Percentiles rank a stretch among this genome's conserved stretches.
These are phyloP conservation scores for Diachrysia chrysitis DNA, from an alignment of 2,888 invertebrate genomes.

Conservation along the genomic window DNA sequence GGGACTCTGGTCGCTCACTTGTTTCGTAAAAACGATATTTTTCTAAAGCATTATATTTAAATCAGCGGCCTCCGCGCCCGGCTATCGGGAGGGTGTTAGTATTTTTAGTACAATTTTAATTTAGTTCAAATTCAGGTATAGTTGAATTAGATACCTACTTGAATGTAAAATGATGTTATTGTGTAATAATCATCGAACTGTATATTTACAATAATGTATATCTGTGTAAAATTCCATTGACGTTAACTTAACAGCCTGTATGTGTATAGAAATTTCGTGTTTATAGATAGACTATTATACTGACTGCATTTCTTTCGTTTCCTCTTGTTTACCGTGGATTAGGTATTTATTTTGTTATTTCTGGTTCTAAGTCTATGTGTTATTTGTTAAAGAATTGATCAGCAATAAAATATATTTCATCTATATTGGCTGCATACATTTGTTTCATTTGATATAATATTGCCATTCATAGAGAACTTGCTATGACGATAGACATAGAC, in stretches of 20 bases:
- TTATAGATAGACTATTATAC: constrained; percentile 62
- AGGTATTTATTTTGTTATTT: constrained; percentile 88
- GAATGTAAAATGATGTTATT: constrained; percentile 64
- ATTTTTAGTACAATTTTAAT: constrained; percentile 85
- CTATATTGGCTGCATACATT: constrained; percentile 74
- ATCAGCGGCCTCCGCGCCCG: constrained; percentile 65
- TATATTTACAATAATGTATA: constrained; percentile 77
- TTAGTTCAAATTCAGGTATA: constrained; percentile 81
- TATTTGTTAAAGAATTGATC: constrained; percentile 86
- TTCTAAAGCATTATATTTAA: constrained; percentile 70
- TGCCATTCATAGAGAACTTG: not conserved
- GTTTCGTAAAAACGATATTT: constrained; percentile 67
- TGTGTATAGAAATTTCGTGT: constrained; percentile 70
- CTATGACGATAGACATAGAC: not conserved
- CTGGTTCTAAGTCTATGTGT: constrained; percentile 87
- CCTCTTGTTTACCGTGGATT: constrained; percentile 80
- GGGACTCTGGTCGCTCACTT: constrained; percentile 56
- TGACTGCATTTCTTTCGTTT: constrained; percentile 77
- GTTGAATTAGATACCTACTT: constrained; percentile 71
- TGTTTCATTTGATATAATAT: constrained; percentile 63
- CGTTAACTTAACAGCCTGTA: constrained; percentile 58
- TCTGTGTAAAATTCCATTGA: constrained; percentile 71
- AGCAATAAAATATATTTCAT: constrained; percentile 85
- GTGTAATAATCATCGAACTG: constrained; percentile 63
- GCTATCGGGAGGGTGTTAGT: constrained; percentile 70